Evolutionary conservation across 2,797 vertebrate species (phyloP), one percentile per base, ranked within the genome.

Genomic region (Diplodus sargus): DNA sequence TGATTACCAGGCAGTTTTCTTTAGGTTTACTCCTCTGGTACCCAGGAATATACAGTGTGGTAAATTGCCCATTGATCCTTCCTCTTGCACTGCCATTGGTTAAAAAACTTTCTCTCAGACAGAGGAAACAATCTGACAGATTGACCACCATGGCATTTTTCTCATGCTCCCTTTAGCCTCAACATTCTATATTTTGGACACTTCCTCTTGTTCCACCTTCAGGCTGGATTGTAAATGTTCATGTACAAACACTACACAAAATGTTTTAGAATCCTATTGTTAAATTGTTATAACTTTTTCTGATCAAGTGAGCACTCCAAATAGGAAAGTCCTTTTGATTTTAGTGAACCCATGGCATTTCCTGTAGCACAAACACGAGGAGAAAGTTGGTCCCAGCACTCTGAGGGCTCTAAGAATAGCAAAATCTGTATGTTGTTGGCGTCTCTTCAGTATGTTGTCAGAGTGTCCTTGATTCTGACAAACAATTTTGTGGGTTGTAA

Each of bases 341-440:
- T 69, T 51, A 87, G 78, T 75, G 15, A 62, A 65, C 61, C 57
- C 13, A 5, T 68, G 74, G 78, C 45, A 81, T 89, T 86, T 88
- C 83, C 76, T 84, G 63, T 70, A 67, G 48, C 25, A 43, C 47
- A 8, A 10, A 23, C n/a, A 56, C 48, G 18, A 7, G 28, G 67
- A 72, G 13, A 52, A 74, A 43, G 34, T 74, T 63, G 45, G 66
- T 70, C 22, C n/a, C 5, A 53, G 54, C 15, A 59, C 54, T 54
- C 62, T 81, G 68, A 65, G 66, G 56, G 11, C 61, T 57, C 18
- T 20, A 70, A 61, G 69, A 70, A 71, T 63, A 67, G 61, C 47
- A 64, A 0, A 71, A 39, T 53, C 11, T 13, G 14, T 53, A 23
- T 74, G 48, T 72, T 77, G 48, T 77, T 59, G 15, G 48, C 70